Conservation (phyloP, 2,113 vertebrate species). For the Mesembrinibis cayennensis region DNA sequence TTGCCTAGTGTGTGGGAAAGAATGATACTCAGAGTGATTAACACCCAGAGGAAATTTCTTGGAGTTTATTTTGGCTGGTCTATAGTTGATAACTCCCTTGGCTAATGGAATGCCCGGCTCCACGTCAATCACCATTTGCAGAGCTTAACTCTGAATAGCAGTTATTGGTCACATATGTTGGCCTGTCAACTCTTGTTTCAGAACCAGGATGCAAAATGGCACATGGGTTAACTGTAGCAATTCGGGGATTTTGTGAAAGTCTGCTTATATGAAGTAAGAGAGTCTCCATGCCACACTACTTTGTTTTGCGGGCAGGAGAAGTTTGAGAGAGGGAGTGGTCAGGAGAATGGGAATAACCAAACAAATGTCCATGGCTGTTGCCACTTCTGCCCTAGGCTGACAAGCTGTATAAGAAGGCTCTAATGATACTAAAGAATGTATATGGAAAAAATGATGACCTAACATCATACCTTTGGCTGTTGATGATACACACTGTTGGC, state of each 20-base stretch:
- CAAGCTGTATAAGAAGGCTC: neutral
- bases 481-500: neutral
- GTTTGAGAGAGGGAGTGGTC: neutral
- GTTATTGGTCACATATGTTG: conserved; percentile 42
- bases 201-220: neutral
- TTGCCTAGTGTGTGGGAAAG: conserved; percentile 24
- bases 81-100: conserved; percentile 21
- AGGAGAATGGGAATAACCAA: neutral
- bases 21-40: conserved; percentile 17
- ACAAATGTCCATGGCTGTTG: neutral
- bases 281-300: neutral
- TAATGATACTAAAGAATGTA: neutral
- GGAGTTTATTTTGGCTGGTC: conserved; percentile 57
- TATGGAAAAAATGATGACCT: neutral
- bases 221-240: neutral
- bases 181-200: neutral
- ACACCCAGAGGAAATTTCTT: conserved; percentile 51
- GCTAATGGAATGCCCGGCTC: neutral
- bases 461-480: neutral
- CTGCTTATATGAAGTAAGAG: neutral
- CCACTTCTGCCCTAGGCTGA: neutral
- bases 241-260: neutral
- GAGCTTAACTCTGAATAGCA: conserved; percentile 18
- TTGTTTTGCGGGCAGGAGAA: neutral
- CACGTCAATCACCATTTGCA: conserved; percentile 36